Evolutionary conservation across 2,888 invertebrate genomes (phyloP), one percentile per base, ranked within the genome.

Genomic region (Pimpla rufipes): DNA sequence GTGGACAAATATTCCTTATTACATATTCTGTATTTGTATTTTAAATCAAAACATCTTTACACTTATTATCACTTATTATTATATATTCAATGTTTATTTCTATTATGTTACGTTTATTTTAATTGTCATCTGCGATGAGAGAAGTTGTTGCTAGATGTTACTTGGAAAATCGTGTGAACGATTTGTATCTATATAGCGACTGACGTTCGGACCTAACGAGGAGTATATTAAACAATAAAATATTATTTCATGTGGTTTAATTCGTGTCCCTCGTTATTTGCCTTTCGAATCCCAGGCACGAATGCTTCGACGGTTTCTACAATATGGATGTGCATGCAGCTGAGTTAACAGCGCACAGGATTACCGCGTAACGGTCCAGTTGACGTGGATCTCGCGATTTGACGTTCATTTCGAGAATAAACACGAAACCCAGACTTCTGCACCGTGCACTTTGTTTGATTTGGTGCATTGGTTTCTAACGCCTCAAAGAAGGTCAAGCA

Each of bases 171-270:
- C 42, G 21, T 10, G 10, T 64, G 11, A 21, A 64, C 1, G 5
- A 64, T 21, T 18, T 42, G 21, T 64, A 64, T 11, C 13, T 21
- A 21, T 13, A 23, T 21, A 45, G 21, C 1, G 23, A 45, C 1
- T 6, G 23, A 66, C 45, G 13, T 42, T 66, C 42, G 1, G 23
- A 5, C 8, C 13, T 23, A 66, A 42, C 5, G 45, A 23, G 18
- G 21, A 40, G n/a, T 66, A 40, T 23, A 66, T 23, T 66, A 66
- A 66, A 21, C 40, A 23, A 45, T 45, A 45, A 21, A 66, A 2
- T 66, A 45, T 45, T 66, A 42, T 45, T 21, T n/a, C 13, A 45
- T 42, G 42, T 37, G 16, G 29, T 37, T 62, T 40, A 18, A 10
- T 18, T 42, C 4, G 21, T 37, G 16, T 13, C n/a, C 13, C 21